Base-by-base conservation (phyloP, 2,113 vertebrate genomes). In the Peromyscus californicus region DNA sequence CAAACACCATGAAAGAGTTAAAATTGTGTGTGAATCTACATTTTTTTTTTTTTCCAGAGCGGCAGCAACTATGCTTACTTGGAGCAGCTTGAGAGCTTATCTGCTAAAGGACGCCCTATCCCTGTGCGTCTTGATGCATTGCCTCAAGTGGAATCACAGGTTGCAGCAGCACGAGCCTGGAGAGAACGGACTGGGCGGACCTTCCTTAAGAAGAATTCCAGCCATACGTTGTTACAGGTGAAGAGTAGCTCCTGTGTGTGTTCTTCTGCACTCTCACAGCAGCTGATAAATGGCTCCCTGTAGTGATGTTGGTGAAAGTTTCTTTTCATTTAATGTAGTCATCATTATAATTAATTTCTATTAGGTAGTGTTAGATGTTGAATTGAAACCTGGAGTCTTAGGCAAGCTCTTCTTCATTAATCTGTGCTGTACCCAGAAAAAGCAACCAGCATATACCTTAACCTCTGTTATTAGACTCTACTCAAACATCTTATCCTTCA, bases 151-250 rank as follows among this genome's bases (percentile, higher is more conserved):
- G 99, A 99, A 96, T 99, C 99, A 2, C 99, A 99, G 98, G 99
- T 99, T 54, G 99, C 99, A 4, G 99, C 99, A 1, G 99, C 99
- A 0, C 98, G 99, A 6, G 99, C 99, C 17, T 99, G 99, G 99
- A 99, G 99, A 94, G 99, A 99, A 96, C 99, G 99, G 90, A 99
- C 99, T 0, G 99, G 98, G 2, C 98, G 99, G 94, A 99, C 99
- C 75, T 99, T 99, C 97, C 99, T 99, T n/a, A 99, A 99, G 98
- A 99, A 99, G 98, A 99, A 99, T 98, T 99, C 99, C 6, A 99
- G 99, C 48, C 99, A 99, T 97, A 99, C 99, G 0, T 98, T 99
- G 74, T 99, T 99, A 2, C 99, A 99, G 99, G 99, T 99, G 92
- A 98, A 95, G 70, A 61, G 1, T 48, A 51, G 12, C 93, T 59